Base-by-base conservation (phyloP, 2,888 invertebrate species). In the Nymphalis urticae region DNA sequence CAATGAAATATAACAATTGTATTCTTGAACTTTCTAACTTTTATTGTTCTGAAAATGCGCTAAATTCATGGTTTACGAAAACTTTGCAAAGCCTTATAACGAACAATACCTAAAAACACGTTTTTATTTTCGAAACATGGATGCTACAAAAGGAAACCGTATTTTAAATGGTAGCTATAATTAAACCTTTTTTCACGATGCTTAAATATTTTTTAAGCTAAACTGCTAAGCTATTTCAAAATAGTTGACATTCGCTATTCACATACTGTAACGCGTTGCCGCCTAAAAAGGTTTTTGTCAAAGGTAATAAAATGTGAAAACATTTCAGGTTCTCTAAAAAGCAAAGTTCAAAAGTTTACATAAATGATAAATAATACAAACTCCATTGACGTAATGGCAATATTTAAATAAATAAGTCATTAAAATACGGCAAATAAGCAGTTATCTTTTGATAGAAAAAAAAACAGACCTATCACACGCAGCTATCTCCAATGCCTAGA, bases 41-140 rank as follows among this genome's bases (percentile, higher is more conserved):
- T 16, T 21, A 62, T 66, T 66, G 66, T 66, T 36, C 54, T 19
- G 48, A 66, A 27, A 56, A 47, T 66, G 51, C 66, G 47, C 42
- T 51, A 42, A 60, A 54, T 19, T 56, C 19, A 51, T 66, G 48
- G 48, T 62, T 48, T 56, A 56, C 47, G 19, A 47, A 51, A 60
- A 66, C 24, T 61, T 61, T 47, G 61, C 51, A 66, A 61, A 60
- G 60, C 66, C 66, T 66, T 56, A 65, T 54, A 58, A 58, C 36
- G 19, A 58, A 66, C 66, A 66, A 61, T 53, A 16, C 32, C 47
- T 32, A 66, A 66, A 60, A 66, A 42, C 36, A 19, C 58, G 36
- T 58, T 36, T 19, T 58, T 58, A 58, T 42, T 19, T 10, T 8
- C 42, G 42, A 42, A 21, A 42, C 36, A 42, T 42, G 19, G 42